A percentile compares a stretch with the other conserved stretches of the same genome.
Conservation (phyloP, 2,797 vertebrate species). For the Poeciliopsis turneri region DNA sequence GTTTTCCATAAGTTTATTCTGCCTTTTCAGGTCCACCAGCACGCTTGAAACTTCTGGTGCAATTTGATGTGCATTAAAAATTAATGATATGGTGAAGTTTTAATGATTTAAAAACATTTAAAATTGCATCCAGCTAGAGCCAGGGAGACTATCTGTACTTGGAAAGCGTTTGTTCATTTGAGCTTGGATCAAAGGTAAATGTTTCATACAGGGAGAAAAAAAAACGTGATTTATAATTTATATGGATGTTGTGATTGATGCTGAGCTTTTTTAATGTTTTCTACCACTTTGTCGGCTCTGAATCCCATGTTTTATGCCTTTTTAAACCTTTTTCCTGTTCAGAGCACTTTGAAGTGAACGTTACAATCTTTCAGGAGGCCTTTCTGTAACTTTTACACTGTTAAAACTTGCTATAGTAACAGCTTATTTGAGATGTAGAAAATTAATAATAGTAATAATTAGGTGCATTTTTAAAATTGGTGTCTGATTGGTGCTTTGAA, state of each 20-base stretch:
- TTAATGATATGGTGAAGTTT: conserved; percentile 34
- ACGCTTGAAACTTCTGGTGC: conserved; percentile 22
- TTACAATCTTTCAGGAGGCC: conserved; percentile 21
- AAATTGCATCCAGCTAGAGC: conserved; percentile 19
- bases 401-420: conserved; percentile 14
- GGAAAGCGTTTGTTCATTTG: conserved; percentile 37
- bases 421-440: background rate
- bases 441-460: background rate
- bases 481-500: conserved; percentile 50
- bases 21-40: conserved; percentile 42
- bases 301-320: conserved; percentile 15
- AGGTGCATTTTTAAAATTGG: conserved; percentile 19
- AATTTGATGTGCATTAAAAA: conserved; percentile 44
- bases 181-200: conserved; percentile 44
- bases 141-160: conserved; percentile 37
- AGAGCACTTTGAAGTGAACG: conserved; percentile 32
- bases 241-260: conserved; percentile 13
- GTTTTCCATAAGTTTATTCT: conserved; percentile 13
- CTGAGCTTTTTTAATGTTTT: conserved; percentile 18
- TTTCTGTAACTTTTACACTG: conserved; percentile 13
- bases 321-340: conserved; percentile 16
- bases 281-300: background rate
- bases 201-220: conserved; percentile 33
- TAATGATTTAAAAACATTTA: conserved; percentile 30
- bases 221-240: conserved; percentile 43